phyloP scores from a whole-genome alignment of 2,797 vertebrate genomes.

The Poeciliopsis gracilis region DNA sequence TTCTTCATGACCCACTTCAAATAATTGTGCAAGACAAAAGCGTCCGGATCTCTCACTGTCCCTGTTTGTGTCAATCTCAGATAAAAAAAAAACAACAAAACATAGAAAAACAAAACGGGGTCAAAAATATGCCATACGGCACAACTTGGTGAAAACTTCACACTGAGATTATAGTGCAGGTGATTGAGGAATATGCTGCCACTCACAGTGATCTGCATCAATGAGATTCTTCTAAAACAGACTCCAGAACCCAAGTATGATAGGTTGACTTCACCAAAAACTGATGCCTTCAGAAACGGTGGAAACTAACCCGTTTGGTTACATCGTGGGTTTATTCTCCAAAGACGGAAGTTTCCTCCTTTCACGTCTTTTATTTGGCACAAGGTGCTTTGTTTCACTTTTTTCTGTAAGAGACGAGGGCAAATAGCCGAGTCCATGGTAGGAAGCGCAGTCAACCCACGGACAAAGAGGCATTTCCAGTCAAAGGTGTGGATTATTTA shows the following conservation, averaged over 20 bases:
- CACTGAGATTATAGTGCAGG: neutral
- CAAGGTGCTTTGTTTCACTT: constrained; percentile 12
- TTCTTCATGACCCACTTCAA: constrained; percentile 52
- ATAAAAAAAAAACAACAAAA: neutral
- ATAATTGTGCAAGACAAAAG: constrained; percentile 42
- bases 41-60: constrained; percentile 30
- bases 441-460: neutral
- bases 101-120: neutral
- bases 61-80: neutral
- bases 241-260: constrained; percentile 2
- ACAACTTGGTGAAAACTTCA: constrained; percentile 12
- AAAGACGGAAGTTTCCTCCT: constrained; percentile 9
- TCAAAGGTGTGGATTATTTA: neutral
- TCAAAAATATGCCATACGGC: neutral
- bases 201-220: neutral
- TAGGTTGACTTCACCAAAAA: constrained; percentile 18
- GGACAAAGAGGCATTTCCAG: neutral
- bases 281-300: constrained; percentile 17
- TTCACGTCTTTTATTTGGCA: constrained; percentile 33
- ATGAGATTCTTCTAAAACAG: neutral
- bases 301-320: constrained; percentile 15
- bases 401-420: neutral
- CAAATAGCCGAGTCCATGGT: neutral
- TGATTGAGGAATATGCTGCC: neutral
- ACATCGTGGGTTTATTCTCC: constrained; percentile 14